These are phyloP conservation scores for Pipistrellus pygmaeus DNA, from an alignment of 2,797 vertebrate species.

Conservation along the genomic window DNA sequence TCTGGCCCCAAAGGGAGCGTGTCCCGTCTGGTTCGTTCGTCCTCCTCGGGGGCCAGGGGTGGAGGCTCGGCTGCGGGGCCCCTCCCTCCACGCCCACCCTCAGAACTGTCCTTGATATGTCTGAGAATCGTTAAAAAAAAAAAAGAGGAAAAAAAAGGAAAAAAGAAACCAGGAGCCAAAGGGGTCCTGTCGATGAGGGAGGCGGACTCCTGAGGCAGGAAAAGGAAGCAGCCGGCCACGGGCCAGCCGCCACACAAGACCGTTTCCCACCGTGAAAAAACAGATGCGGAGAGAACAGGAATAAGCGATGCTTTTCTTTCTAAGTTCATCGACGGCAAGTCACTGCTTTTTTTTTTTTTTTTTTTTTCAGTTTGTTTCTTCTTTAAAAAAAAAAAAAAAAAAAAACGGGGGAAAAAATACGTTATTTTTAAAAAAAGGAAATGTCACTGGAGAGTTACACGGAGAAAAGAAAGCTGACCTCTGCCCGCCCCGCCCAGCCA, in stretches of 20 bases:
- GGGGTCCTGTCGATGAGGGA: conserved; percentile 74
- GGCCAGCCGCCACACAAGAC: conserved; percentile 88
- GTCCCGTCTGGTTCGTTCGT: neutral
- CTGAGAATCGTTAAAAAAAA: conserved; percentile 75
- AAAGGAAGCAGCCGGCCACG: conserved; percentile 73
- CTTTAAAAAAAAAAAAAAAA: conserved; percentile 87
- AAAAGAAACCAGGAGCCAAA: conserved; percentile 50
- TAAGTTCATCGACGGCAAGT: conserved; percentile 83
- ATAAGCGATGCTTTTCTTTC: conserved; percentile 89
- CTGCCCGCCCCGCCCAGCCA: neutral
- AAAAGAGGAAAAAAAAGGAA: neutral
- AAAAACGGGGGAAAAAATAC: conserved; percentile 88
- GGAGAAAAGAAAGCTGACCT: conserved; percentile 84
- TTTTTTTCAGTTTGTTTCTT: neutral
- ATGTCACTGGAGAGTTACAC: conserved; percentile 88
- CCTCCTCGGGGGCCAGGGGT: accelerated
- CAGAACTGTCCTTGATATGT: conserved; percentile 80
- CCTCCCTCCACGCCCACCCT: neutral
- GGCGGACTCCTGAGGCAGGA: conserved; percentile 85
- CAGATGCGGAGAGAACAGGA: conserved; percentile 97
- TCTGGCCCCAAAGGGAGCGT: neutral
- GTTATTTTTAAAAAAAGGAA: conserved; percentile 92
- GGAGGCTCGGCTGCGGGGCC: neutral
- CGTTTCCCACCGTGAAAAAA: conserved; percentile 97
- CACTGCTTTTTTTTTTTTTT: neutral